phyloP scores from a whole-genome alignment of 2,888 invertebrate genomes.

The Gymnosoma rotundatum region DNA sequence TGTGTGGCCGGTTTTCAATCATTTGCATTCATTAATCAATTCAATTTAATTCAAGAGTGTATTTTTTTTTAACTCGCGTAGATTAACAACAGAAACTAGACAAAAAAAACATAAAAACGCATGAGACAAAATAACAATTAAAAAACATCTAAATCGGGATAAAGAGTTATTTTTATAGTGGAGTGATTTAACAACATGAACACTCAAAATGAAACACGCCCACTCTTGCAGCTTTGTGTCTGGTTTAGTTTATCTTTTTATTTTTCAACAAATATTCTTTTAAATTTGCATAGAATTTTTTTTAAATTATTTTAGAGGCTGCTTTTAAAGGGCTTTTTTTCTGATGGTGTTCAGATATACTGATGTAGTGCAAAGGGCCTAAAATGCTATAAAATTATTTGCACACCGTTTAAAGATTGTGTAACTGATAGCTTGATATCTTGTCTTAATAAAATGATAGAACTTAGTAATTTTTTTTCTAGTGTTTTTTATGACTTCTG shows the following conservation, averaged over 20 bases:
- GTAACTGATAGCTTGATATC: no score
- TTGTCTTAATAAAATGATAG: no score
- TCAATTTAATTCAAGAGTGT: constrained; percentile 73
- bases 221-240: constrained; percentile 46
- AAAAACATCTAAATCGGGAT: constrained; percentile 43
- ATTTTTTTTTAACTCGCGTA: constrained; percentile 43
- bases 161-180: constrained; percentile 35
- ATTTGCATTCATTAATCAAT: constrained; percentile 82
- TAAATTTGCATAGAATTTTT: not conserved
- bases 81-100: constrained; percentile 49
- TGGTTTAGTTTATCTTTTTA: constrained; percentile 27
- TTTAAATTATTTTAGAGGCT: not conserved
- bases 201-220: not conserved
- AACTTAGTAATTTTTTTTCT: no score
- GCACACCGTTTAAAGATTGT: no score
- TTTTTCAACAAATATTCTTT: not conserved
- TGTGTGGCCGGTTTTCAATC: constrained; percentile 77
- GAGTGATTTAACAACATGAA: constrained; percentile 7
- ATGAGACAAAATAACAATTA: constrained; percentile 5
- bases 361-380: no score
- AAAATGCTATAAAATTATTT: no score
- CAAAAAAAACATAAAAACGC: constrained; percentile 28
- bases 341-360: no score
- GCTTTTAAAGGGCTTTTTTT: no score
- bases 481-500: no score